Conservation (phyloP, 2,113 vertebrate species). For the Drymodes brunneopygia region DNA sequence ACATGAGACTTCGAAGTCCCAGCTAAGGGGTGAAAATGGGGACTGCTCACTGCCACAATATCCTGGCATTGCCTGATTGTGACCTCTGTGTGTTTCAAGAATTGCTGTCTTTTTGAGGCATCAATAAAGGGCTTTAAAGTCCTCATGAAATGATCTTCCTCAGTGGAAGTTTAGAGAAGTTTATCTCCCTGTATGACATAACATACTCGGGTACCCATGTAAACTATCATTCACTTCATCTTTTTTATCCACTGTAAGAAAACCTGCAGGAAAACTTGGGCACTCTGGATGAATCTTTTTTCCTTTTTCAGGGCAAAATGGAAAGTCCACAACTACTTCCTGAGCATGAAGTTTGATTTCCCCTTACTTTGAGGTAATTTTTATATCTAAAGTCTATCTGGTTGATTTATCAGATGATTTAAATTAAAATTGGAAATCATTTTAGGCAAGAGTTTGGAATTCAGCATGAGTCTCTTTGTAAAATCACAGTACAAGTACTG, state of each 20-base stretch:
- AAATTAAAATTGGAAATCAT: not conserved
- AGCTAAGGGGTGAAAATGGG: not conserved
- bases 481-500: not conserved
- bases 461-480: not conserved
- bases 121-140: not conserved
- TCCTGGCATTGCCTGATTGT: not conserved
- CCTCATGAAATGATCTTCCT: not conserved
- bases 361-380: not conserved
- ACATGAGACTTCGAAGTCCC: not conserved
- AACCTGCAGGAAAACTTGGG: not conserved
- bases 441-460: not conserved
- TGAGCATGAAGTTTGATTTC: not conserved
- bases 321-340: not conserved
- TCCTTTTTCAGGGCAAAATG: not conserved
- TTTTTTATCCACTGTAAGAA: not conserved
- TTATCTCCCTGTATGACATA: not conserved
- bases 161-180: not conserved
- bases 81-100: not conserved
- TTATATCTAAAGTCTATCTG: not conserved
- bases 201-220: not conserved
- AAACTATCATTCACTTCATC: not conserved
- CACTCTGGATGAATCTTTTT: not conserved
- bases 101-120: not conserved
- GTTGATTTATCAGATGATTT: not conserved
- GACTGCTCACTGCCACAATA: not conserved